Conservation (phyloP, 2,888 invertebrate genomes). For the Margaritifera margaritifera region DNA sequence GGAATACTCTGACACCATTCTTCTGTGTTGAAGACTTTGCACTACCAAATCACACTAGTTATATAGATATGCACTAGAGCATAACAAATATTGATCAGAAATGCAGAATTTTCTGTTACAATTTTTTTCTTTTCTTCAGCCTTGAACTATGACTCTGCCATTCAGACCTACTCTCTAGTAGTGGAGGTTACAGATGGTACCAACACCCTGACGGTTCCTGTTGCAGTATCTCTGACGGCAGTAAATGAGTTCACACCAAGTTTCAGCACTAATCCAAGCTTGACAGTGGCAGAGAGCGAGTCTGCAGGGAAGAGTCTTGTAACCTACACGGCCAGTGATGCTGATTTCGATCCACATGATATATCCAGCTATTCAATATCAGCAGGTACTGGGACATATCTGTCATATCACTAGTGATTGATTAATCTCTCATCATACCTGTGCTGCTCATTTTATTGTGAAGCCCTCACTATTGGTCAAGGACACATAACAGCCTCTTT, state of each 20-base stretch:
- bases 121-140: constrained; percentile 22
- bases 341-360: constrained; percentile 42
- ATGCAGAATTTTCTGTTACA: not conserved
- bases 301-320: constrained; percentile 24
- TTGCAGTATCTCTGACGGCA: constrained; percentile 43
- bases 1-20: too few relatives aligned
- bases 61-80: too few relatives aligned
- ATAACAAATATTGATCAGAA: not conserved
- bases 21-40: too few relatives aligned
- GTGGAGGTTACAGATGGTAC: constrained; percentile 48
- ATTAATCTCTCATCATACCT: too few relatives aligned
- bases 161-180: constrained; percentile 39
- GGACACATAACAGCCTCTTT: too few relatives aligned
- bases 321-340: constrained; percentile 37
- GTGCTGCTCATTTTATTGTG: too few relatives aligned
- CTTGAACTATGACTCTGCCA: constrained; percentile 56
- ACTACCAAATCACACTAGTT: too few relatives aligned
- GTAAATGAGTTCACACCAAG: constrained; percentile 58
- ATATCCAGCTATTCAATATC: constrained; percentile 17
- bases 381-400: not conserved
- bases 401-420: too few relatives aligned
- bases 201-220: constrained; percentile 27
- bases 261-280: constrained; percentile 30
- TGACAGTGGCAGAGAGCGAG: constrained; percentile 33
- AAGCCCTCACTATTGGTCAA: too few relatives aligned